A percentile compares a stretch with the other conserved stretches of the same genome.
These are phyloP conservation scores for Leptestheria dahalacensis DNA, from an alignment of 1,140 invertebrate genomes.

Conservation along the genomic window DNA sequence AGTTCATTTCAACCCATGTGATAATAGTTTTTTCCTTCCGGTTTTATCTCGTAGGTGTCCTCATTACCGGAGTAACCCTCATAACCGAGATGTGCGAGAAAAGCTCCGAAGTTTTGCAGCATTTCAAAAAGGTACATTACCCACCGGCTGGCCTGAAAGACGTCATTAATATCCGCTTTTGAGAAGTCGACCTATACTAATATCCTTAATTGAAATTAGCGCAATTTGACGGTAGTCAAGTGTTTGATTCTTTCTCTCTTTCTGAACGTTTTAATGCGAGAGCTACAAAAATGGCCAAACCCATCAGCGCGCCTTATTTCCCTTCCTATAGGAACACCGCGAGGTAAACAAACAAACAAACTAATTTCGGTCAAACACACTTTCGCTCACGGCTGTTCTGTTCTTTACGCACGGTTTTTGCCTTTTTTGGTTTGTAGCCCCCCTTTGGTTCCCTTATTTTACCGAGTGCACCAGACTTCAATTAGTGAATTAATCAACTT, in stretches of 20 bases:
- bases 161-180: not conserved
- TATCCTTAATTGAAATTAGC: conserved; percentile 3
- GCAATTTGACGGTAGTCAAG: too few species aligned
- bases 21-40: not conserved
- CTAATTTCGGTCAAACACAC: not conserved
- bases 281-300: not conserved
- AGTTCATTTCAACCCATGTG: too few species aligned
- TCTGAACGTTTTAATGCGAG: not conserved
- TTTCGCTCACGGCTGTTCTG: not conserved
- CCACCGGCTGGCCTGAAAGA: not conserved
- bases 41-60: conserved; percentile 49
- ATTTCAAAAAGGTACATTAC: conserved; percentile 89
- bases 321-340: conserved; percentile 10
- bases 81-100: conserved; percentile 99
- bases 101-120: conserved; percentile 86
- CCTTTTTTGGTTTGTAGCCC: not conserved
- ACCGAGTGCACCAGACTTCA: too few species aligned
- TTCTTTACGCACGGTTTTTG: not conserved
- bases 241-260: not conserved
- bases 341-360: conserved; percentile 5
- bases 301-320: too few species aligned
- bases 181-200: conserved; percentile 3
- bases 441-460: too few species aligned
- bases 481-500: too few species aligned
- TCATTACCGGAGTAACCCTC: conserved; percentile 93